Evolutionary conservation across 2,797 vertebrate species (phyloP).

Genomic region (Florisuga fusca): DNA sequence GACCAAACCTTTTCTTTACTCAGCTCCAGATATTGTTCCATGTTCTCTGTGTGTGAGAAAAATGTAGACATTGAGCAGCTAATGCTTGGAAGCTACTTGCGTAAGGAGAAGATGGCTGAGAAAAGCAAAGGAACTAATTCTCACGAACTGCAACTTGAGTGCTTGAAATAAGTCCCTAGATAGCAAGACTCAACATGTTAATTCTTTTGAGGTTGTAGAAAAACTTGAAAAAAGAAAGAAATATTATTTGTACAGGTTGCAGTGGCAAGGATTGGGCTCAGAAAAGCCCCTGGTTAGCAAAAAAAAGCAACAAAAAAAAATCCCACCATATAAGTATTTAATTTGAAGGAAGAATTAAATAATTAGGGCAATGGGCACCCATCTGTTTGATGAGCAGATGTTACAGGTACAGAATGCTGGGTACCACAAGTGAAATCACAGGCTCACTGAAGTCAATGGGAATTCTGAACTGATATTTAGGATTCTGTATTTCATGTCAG

Average conservation of each 20-base stretch:
- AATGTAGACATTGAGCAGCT: not conserved
- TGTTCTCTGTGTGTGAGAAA: not conserved
- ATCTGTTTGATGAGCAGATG: not conserved
- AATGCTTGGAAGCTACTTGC: not conserved
- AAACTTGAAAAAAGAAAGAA: constrained; percentile 43
- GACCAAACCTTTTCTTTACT: not conserved
- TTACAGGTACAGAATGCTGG: not conserved
- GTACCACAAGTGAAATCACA: not conserved
- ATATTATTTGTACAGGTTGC: constrained; percentile 13
- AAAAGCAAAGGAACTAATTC: constrained; percentile 44
- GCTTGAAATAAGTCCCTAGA: not conserved
- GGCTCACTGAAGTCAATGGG: not conserved
- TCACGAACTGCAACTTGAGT: constrained; percentile 12
- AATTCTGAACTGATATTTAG: not conserved
- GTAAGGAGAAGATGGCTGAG: constrained; percentile 14
- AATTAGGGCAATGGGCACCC: not conserved
- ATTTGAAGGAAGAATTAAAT: not conserved
- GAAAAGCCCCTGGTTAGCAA: not conserved
- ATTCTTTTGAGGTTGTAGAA: constrained; percentile 37
- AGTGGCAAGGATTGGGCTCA: not conserved
- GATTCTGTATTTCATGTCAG: not conserved
- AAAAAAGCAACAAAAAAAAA: not conserved
- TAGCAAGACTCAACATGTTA: not conserved
- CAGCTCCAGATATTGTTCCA: not conserved
- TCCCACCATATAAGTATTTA: not conserved